Base-by-base conservation (phyloP, 2,113 vertebrate genomes). In the Balaeniceps rex region DNA sequence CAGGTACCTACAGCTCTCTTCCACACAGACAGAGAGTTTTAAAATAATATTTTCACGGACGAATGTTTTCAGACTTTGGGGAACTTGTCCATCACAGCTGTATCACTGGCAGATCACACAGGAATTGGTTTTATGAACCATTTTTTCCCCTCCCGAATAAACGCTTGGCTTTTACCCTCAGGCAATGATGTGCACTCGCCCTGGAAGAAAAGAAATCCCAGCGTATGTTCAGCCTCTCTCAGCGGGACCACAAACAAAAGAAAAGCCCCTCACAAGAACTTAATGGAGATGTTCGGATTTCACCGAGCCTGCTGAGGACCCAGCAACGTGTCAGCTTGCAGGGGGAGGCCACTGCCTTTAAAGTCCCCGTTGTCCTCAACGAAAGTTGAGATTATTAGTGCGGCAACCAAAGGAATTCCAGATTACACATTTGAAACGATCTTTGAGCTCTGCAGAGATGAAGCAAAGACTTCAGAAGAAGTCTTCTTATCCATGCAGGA, bases 381-480 rank as follows among this genome's bases (percentile, higher is more conserved):
- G 15, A 7, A 49, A 58, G 0, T 1, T 8, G 38, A 28, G 60
- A 57, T 66, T 49, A 71, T 4, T 19, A 10, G 28, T 12, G 38
- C 8, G 16, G 40, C 44, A 55, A 38, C 8, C 14, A 29, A 68
- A 57, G 66, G 68, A 72, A 82, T 63, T n/a, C 31, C 71, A 78
- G 92, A 60, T 64, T n/a, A 49, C 11, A 29, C 0, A 5, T 64
- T 9, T 68, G 47, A 84, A 81, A 75, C 54, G 16, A 36, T n/a
- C 83, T 89, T 84, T 58, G 84, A 90, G 61, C 93, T 71, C 91
- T 47, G 46, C 82, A 78, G 71, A 92, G 54, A 83, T 13, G 54
- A 88, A 91, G 88, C 72, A 91, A 88, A 94, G 83, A 94, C 92
- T 75, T 93, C 78, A 81, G 84, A 74, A 38, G 14, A 85, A 51